phyloP scores from a whole-genome alignment of 2,888 invertebrate species.

The Prosapia bicincta region DNA sequence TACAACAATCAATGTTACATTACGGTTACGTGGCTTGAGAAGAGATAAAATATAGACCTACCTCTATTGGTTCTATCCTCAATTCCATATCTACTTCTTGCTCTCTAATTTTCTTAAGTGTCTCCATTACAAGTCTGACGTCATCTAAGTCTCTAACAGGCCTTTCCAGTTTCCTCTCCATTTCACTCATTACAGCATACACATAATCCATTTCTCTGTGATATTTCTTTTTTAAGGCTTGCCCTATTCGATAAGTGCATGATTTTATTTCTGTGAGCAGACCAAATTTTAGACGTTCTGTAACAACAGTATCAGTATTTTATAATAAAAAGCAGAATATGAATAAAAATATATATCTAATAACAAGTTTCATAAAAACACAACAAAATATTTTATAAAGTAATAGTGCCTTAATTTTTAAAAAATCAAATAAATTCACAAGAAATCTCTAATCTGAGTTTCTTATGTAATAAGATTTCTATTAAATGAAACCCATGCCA shows the following conservation, averaged over 20 bases:
- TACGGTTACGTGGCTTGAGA: too few species aligned
- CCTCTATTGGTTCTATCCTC: slow-evolving; percentile 90
- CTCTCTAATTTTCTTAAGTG: slow-evolving; percentile 86
- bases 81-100: slow-evolving; percentile 96
- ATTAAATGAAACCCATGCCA: too few species aligned
- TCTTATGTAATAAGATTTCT: too few species aligned
- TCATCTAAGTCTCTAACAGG: slow-evolving; percentile 92
- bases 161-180: slow-evolving; percentile 83
- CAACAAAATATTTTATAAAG: too few species aligned
- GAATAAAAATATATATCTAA: too few species aligned
- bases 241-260: slow-evolving; percentile 75
- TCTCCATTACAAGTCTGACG: slow-evolving; percentile 90
- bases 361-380: too few species aligned
- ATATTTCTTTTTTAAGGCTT: slow-evolving; percentile 85
- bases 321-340: too few species aligned
- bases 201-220: slow-evolving; percentile 91
- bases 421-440: too few species aligned
- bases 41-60: too few species aligned
- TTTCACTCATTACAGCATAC: slow-evolving; percentile 87
- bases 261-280: slow-evolving; percentile 78
- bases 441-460: too few species aligned
- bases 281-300: slow-evolving; percentile 71
- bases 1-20: too few species aligned
- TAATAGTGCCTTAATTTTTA: background rate
- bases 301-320: too few species aligned